Evolutionary conservation across 2,113 vertebrate species (phyloP), one percentile per base, ranked within the genome.

Genomic region (Vidua macroura): DNA sequence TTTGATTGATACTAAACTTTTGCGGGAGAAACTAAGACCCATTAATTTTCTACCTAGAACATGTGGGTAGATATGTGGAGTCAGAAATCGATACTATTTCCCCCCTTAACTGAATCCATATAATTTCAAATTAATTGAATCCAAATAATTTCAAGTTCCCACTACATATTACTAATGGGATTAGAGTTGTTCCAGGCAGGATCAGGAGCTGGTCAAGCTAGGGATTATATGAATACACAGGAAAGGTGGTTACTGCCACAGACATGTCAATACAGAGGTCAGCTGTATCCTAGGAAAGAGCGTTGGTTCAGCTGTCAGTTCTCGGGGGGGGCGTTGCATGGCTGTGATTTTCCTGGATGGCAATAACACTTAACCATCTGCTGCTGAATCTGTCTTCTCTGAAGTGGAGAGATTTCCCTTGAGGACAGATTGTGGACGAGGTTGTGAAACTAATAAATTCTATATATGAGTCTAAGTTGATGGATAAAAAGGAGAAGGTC

Each of bases 381-480:
- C 49, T 94, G 25, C 60, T 44, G 52, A 88, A 67, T 78, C 33
- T 81, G 66, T 44, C 18, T 84, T 55, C 82, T 82, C 74, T 87
- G 59, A 88, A 83, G 27, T 77, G n/a, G 31, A 78, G 17, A 49
- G 17, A 3, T 46, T 39, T 58, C 17, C 44, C 44, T 49, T 49
- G 51, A 73, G 60, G 59, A 83, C 23, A 74, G 56, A 46, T 3
- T 90, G 35, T 43, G 75, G 46, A 76, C 0, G 4, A 62, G 33
- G 17, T 16, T 66, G 22, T 76, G 49, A 94, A 89, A 83, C 53
- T 64, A 75, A 72, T 68, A 86, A 64, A 55, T 67, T 25, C 28
- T 60, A 25, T 52, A 13, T 58, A 41, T 51, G 25, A 55, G 53
- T 64, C 30, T 44, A 72, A 39, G 14, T 2, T 48, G 12, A 41